Evolutionary conservation across 1,140 invertebrate genomes (phyloP).

Genomic region (Tribolium castaneum): DNA sequence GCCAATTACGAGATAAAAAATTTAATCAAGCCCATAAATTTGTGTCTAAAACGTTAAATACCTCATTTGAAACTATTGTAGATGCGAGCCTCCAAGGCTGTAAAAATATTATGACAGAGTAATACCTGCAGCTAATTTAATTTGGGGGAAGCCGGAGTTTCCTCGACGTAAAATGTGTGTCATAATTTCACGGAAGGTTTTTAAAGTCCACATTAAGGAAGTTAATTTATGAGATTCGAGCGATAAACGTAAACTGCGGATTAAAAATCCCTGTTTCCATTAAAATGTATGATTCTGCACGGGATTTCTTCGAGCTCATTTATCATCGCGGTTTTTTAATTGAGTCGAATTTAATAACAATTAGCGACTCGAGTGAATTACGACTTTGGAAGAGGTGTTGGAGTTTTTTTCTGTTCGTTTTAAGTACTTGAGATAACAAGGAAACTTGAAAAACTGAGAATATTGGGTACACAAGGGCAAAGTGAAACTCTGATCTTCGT

Average conservation of each 20-base stretch:
- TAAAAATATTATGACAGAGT: constrained; percentile 51
- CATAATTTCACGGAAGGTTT: constrained; percentile 45
- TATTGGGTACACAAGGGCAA: constrained; percentile 41
- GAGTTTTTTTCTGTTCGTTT: background rate
- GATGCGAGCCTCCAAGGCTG: constrained; percentile 36
- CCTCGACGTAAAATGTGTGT: constrained; percentile 46
- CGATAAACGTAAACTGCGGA: constrained; percentile 35
- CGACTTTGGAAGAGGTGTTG: background rate
- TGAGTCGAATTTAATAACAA: background rate
- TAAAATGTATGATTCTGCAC: constrained; percentile 30
- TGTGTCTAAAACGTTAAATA: constrained; percentile 36
- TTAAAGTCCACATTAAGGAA: constrained; percentile 39
- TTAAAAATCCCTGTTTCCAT: constrained; percentile 37
- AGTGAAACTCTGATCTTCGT: constrained; percentile 49
- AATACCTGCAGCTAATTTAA: constrained; percentile 50
- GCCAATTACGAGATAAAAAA: constrained; percentile 23
- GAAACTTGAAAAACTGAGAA: constrained; percentile 26
- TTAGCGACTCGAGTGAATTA: background rate
- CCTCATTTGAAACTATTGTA: constrained; percentile 44
- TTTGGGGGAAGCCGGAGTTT: constrained; percentile 43
- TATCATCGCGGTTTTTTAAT: constrained; percentile 3
- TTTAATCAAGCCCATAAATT: constrained; percentile 35
- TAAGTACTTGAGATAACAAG: background rate
- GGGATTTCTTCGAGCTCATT: constrained; percentile 10
- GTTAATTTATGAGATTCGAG: constrained; percentile 40